Percentiles rank a stretch among this genome's conserved stretches.
Evolutionary conservation across 2,888 invertebrate species (phyloP).

Genomic region (Octodonta nipae): DNA sequence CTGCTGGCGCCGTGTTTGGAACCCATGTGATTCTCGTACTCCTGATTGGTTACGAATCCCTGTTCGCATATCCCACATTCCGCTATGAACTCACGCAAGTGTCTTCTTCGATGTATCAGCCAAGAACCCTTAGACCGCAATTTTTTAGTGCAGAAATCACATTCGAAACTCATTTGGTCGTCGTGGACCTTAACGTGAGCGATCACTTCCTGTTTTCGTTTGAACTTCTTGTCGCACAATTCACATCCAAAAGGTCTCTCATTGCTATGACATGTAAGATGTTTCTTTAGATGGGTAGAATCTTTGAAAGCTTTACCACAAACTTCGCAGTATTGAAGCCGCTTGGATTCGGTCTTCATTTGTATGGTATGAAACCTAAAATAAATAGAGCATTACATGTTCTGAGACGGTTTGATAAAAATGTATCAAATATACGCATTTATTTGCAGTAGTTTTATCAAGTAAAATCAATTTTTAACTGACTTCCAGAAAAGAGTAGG

Average conservation of each 20-base stretch:
- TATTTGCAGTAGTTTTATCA: too few species aligned
- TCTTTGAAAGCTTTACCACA: constrained; percentile 34
- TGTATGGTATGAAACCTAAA: too few species aligned
- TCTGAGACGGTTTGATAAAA: too few species aligned
- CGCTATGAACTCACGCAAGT: constrained; percentile 38
- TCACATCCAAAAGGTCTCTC: constrained; percentile 32
- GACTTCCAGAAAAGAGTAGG: too few species aligned
- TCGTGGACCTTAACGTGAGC: constrained; percentile 16
- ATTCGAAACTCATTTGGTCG: constrained; percentile 21
- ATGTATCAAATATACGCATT: too few species aligned
- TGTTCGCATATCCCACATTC: constrained; percentile 29
- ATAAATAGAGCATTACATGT: too few species aligned
- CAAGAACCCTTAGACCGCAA: constrained; percentile 27
- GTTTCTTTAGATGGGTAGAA: constrained; percentile 36
- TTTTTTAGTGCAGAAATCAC: constrained; percentile 44
- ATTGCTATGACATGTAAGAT: constrained; percentile 41
- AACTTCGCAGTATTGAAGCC: constrained; percentile 28
- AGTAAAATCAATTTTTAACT: too few species aligned
- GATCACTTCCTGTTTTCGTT: constrained; percentile 14
- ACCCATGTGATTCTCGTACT: constrained; percentile 22
- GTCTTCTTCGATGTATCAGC: constrained; percentile 41
- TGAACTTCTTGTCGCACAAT: constrained; percentile 18
- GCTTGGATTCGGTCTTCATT: neutral
- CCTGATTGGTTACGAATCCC: constrained; percentile 24
- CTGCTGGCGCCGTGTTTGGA: constrained; percentile 19